Conservation (phyloP, 2,888 invertebrate species). For the Brenthis hecate region DNA sequence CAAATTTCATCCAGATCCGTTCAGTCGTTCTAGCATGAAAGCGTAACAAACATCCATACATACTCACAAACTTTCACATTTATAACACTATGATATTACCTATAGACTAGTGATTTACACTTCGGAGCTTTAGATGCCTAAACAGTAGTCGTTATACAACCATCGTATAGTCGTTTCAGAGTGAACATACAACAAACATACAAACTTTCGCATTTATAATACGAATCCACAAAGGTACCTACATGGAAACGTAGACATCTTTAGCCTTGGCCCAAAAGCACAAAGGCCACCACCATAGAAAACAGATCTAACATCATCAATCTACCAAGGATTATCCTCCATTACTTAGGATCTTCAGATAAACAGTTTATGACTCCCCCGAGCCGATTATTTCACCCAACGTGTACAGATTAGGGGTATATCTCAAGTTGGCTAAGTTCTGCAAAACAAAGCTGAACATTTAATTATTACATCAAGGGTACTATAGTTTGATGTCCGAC, state of each 20-base stretch:
- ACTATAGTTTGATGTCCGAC: not conserved
- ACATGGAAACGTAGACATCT: not conserved
- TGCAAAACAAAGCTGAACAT: not conserved
- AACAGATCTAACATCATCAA: conserved; percentile 7
- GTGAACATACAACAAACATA: too few relatives aligned
- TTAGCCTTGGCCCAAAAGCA: not conserved
- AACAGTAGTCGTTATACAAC: too few relatives aligned
- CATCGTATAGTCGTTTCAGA: too few relatives aligned
- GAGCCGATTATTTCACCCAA: conserved; percentile 16
- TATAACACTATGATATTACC: too few relatives aligned
- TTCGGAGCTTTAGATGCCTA: too few relatives aligned
- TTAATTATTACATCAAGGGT: conserved; percentile 6
- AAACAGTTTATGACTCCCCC: conserved; percentile 22
- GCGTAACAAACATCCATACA: too few relatives aligned
- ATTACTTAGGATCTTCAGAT: conserved; percentile 24
- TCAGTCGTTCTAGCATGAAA: too few relatives aligned
- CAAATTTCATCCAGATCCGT: too few relatives aligned
- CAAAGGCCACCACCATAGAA: not conserved
- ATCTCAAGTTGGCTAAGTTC: conserved; percentile 7
- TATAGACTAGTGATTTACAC: too few relatives aligned
- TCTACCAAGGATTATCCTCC: conserved; percentile 15
- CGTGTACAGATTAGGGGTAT: conserved; percentile 17
- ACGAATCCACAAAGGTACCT: too few relatives aligned
- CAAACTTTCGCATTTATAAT: too few relatives aligned
- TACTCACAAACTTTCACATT: too few relatives aligned